Percentiles rank a stretch among this genome's conserved stretches.
These are phyloP conservation scores for Scolopax bukidnonensis DNA, from an alignment of 2,797 vertebrate species.

Conservation along the genomic window DNA sequence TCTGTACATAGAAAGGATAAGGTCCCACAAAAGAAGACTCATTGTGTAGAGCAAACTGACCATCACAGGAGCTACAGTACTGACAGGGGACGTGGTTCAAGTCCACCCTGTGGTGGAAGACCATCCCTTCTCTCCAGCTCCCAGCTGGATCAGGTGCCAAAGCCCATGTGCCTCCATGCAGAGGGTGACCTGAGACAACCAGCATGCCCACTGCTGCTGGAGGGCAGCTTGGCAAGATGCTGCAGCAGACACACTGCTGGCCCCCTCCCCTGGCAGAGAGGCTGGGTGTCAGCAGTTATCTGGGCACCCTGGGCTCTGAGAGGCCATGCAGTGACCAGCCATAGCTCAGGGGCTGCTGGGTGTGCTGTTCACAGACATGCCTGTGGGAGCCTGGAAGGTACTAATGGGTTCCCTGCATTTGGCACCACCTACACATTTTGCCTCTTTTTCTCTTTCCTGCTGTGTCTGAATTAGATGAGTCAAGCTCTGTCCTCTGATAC, in stretches of 20 bases:
- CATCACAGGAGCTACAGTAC: not conserved
- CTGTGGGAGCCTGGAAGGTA: not conserved
- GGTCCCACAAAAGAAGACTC: not conserved
- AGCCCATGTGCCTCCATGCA: not conserved
- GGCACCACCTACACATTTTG: not conserved
- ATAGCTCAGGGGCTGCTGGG: not conserved
- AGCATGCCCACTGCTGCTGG: not conserved
- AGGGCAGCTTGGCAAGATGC: not conserved
- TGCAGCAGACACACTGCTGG: not conserved
- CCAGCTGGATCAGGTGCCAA: not conserved
- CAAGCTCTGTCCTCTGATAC: not conserved
- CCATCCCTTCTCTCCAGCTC: not conserved
- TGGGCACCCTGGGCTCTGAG: too few relatives aligned
- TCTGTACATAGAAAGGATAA: not conserved
- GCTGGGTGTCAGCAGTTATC: not conserved
- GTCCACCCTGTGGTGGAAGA: not conserved
- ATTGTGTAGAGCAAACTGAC: not conserved
- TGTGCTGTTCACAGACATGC: not conserved
- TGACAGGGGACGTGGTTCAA: not conserved
- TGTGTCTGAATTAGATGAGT: not conserved
- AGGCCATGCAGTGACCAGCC: fast-evolving
- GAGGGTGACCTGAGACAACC: not conserved
- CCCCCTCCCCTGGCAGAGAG: not conserved
- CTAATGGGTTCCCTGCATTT: not conserved
- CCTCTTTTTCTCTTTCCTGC: not conserved